Percentiles rank a stretch among this genome's conserved stretches.
phyloP scores from a whole-genome alignment of 1,140 invertebrate genomes.

The Sitobion miscanthi region DNA sequence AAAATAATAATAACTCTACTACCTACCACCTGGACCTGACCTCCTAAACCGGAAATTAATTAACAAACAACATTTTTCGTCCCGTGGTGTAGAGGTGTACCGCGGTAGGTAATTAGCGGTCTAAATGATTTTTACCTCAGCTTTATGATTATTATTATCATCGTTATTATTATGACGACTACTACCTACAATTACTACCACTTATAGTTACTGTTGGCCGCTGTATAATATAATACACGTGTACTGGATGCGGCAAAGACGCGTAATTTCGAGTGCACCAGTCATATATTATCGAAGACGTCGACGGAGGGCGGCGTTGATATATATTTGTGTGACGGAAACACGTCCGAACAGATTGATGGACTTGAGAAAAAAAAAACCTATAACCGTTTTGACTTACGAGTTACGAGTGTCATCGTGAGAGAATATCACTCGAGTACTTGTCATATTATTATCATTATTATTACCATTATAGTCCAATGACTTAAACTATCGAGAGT shows the following conservation, averaged over 20 bases:
- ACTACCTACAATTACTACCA: background rate
- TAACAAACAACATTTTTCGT: constrained; percentile 43
- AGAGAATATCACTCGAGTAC: constrained; percentile 30
- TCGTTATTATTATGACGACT: background rate
- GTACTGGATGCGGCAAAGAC: background rate
- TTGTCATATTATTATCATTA: constrained; percentile 8
- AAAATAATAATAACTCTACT: constrained; percentile 24
- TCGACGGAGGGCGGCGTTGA: background rate
- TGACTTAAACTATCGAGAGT: background rate
- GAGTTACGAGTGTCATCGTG: constrained; percentile 32
- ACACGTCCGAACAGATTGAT: constrained; percentile 31
- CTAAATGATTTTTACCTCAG: constrained; percentile 45
- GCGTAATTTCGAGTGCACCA: constrained; percentile 35
- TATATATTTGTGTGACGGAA: constrained; percentile 8
- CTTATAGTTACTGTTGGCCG: background rate
- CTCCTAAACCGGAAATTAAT: constrained; percentile 39
- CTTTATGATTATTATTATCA: background rate
- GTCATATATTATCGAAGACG: constrained; percentile 31
- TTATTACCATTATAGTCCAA: background rate
- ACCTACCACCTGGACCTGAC: background rate
- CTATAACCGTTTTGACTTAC: constrained; percentile 21
- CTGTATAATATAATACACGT: background rate
- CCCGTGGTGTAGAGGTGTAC: background rate
- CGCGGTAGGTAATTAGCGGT: constrained; percentile 12
- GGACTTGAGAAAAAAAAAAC: background rate